Percentiles rank a stretch among this genome's conserved stretches.
phyloP scores from a whole-genome alignment of 2,888 invertebrate species.

The Stenodema calcarata region DNA sequence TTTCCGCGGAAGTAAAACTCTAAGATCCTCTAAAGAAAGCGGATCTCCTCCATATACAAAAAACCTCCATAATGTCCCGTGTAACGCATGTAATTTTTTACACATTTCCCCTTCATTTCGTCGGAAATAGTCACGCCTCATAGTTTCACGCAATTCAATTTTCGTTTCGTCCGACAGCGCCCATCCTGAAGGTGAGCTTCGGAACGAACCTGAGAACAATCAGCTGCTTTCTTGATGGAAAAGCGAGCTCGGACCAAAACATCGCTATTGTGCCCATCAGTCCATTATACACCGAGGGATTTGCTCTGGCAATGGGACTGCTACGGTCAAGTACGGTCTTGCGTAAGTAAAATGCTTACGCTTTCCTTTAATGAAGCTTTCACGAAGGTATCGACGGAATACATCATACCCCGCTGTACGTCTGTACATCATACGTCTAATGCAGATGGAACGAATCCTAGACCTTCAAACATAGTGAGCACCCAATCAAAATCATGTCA shows the following conservation, averaged over 20 bases:
- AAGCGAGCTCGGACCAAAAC: not conserved
- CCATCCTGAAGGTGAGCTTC: not conserved
- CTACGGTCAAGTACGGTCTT: not conserved
- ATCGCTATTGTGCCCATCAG: not conserved
- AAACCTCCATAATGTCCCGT: too few species aligned
- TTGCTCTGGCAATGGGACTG: not conserved
- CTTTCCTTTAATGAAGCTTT: too few species aligned
- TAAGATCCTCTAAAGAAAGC: too few species aligned
- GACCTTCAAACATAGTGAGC: too few species aligned
- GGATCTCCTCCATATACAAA: too few species aligned
- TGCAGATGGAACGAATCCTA: too few species aligned
- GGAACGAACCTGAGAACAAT: not conserved
- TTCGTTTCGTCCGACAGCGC: not conserved
- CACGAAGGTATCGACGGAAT: too few species aligned
- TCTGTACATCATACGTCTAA: too few species aligned
- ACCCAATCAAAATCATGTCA: too few species aligned
- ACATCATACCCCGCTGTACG: too few species aligned
- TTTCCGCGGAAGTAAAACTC: too few species aligned
- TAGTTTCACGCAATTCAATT: not conserved
- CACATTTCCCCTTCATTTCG: not conserved
- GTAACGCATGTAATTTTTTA: not conserved
- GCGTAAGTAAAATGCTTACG: not conserved
- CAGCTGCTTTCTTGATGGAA: not conserved
- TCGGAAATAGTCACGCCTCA: not conserved
- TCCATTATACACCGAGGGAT: not conserved